phyloP scores from a whole-genome alignment of 2,888 invertebrate species.

The Aleiodes leptofemur region DNA sequence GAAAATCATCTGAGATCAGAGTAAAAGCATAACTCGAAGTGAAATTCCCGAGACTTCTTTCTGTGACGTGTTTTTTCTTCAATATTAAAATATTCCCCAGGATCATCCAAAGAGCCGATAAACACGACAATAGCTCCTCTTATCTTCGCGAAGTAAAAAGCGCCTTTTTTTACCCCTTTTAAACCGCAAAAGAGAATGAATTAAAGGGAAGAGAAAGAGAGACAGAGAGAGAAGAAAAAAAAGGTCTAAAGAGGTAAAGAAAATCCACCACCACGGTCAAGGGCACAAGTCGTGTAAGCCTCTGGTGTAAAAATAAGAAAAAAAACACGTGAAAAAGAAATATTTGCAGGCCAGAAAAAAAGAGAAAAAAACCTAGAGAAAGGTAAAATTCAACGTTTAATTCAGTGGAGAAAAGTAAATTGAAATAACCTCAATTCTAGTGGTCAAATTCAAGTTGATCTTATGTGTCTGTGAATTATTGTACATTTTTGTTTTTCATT shows the following conservation, averaged over 20 bases:
- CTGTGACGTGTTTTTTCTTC: too few species aligned
- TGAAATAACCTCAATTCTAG: constrained; percentile 2
- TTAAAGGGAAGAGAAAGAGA: background rate
- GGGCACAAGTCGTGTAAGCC: constrained; percentile 13
- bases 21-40: too few species aligned
- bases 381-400: background rate
- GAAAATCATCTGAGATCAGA: too few species aligned
- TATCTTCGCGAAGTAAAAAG: background rate
- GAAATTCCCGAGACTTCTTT: too few species aligned
- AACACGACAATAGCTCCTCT: too few species aligned
- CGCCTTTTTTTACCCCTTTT: background rate
- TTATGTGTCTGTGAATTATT: too few species aligned
- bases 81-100: too few species aligned
- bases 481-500: too few species aligned
- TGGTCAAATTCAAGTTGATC: too few species aligned
- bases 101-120: too few species aligned
- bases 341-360: constrained; percentile 10
- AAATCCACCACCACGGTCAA: constrained; percentile 10
- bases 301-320: constrained; percentile 13
- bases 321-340: constrained; percentile 14
- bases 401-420: constrained; percentile 19
- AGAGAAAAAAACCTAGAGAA: background rate
- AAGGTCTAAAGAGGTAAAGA: background rate
- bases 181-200: constrained; percentile 9
- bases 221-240: background rate